Evolutionary conservation across 2,797 vertebrate species (phyloP), one percentile per base, ranked within the genome.

Genomic region (Tympanoctomys barrerae): DNA sequence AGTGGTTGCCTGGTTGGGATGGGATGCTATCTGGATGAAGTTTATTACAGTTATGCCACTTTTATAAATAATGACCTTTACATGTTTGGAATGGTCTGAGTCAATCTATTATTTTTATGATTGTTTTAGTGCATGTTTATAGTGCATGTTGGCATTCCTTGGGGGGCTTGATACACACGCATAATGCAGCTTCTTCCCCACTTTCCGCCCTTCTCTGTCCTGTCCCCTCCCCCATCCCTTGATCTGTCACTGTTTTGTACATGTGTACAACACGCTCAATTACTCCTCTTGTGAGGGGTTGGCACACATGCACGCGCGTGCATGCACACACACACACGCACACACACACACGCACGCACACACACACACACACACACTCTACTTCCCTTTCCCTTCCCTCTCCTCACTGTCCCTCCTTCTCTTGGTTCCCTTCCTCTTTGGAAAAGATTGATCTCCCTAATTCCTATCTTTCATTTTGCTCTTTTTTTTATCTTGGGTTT

Each of bases 51-150:
- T 92, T 89, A 19, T 49, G 46, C 64, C 46, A 89, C 19, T 52
- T 80, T 81, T 14, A 61, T 59, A 75, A 79, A 95, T 71, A 59
- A 66, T 61, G 24, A 66, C 59, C 66, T 95, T 92, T 49, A 68
- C 49, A 39, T 89, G 66, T 75, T 85, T 92, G 73, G 84, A 83
- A 83, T 87, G 11, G 9, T 80, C 66, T 87, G 87, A 52, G 14
- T 59, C 36, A 80, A 89, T 79, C 26, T 49, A 77, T 75, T 42
- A 1, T 75, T 26, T 73, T 36, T n/a, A 33, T 70, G 68, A 42
- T 73, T 26, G 11, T 73, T 75, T 75, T 42, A 26, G 39, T 13
- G 24, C 71, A 42, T 42, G 36, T 73, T 46, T 46, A 14, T 75
- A 42, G 71, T 28, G 14, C 12, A 75, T 28, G 39, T 10, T 46